A percentile compares a stretch with the other conserved stretches of the same genome.
Evolutionary conservation across 2,113 vertebrate genomes (phyloP).

Genomic region (Muntiacus reevesi): DNA sequence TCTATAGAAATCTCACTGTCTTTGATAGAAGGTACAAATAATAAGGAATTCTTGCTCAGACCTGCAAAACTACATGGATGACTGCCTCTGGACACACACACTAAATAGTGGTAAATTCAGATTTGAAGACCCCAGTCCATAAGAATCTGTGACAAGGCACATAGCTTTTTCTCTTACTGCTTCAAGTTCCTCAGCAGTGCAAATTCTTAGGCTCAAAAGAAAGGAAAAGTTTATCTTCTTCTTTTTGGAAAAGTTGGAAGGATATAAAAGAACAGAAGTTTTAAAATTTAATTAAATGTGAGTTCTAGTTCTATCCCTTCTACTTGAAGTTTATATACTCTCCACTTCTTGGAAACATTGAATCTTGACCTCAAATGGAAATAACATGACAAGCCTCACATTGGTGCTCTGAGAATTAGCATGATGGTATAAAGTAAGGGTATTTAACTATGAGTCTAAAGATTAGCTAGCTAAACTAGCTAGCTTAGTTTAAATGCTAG

Average conservation of each 20-base stretch:
- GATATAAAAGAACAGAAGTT: background rate
- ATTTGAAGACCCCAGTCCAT: background rate
- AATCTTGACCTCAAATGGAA: background rate
- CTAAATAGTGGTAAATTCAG: background rate
- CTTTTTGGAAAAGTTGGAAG: background rate
- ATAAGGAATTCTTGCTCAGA: background rate
- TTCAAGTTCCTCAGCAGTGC: background rate
- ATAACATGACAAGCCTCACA: background rate
- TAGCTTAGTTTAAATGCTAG: background rate
- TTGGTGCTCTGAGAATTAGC: background rate
- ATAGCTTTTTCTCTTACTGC: background rate
- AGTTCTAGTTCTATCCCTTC: background rate
- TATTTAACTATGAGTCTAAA: background rate
- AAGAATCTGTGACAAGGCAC: background rate
- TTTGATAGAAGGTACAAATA: background rate
- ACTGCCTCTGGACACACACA: background rate
- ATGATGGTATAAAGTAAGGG: background rate
- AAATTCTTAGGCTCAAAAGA: background rate
- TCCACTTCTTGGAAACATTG: background rate
- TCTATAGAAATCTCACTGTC: background rate
- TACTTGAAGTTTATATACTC: background rate
- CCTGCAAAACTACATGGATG: background rate
- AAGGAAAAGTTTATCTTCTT: background rate
- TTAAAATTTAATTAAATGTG: background rate
- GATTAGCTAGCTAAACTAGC: background rate